These are phyloP conservation scores for Cheilosia urbana DNA, from an alignment of 2,888 invertebrate genomes.

Conservation along the genomic window DNA sequence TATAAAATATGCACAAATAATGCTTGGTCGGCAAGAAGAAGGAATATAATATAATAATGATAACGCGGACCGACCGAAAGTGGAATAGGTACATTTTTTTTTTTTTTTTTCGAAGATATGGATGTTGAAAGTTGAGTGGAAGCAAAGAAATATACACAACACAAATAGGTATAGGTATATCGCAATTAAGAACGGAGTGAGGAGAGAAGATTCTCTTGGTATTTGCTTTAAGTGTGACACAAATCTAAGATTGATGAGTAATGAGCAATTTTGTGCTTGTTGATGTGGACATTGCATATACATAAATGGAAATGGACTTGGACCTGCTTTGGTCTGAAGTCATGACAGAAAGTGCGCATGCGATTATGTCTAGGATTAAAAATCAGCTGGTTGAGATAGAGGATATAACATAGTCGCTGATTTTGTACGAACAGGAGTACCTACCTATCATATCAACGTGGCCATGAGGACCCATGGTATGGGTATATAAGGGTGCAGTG, in stretches of 20 bases:
- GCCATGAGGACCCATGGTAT: too few relatives aligned
- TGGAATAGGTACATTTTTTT: conserved; percentile 14
- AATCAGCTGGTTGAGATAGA: too few relatives aligned
- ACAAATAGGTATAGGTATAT: background rate
- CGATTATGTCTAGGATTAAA: too few relatives aligned
- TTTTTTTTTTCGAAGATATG: conserved; percentile 18
- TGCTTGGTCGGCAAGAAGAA: background rate
- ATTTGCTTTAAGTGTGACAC: background rate
- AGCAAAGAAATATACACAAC: background rate
- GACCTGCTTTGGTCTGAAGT: too few relatives aligned
- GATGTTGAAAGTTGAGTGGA: conserved; percentile 17
- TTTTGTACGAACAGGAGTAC: too few relatives aligned
- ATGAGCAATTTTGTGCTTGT: too few relatives aligned
- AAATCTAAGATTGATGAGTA: background rate
- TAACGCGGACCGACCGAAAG: background rate
- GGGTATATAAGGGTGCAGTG: too few relatives aligned
- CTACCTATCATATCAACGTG: too few relatives aligned
- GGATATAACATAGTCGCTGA: too few relatives aligned
- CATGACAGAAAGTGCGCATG: too few relatives aligned
- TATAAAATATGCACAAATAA: conserved; percentile 40
- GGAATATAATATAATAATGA: conserved; percentile 7
- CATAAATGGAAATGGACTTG: too few relatives aligned
- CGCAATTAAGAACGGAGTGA: background rate
- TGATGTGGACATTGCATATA: too few relatives aligned
- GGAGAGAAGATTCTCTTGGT: background rate